Conservation (phyloP, 2,888 invertebrate genomes). For the Drosophila suboccidentalis region DNA sequence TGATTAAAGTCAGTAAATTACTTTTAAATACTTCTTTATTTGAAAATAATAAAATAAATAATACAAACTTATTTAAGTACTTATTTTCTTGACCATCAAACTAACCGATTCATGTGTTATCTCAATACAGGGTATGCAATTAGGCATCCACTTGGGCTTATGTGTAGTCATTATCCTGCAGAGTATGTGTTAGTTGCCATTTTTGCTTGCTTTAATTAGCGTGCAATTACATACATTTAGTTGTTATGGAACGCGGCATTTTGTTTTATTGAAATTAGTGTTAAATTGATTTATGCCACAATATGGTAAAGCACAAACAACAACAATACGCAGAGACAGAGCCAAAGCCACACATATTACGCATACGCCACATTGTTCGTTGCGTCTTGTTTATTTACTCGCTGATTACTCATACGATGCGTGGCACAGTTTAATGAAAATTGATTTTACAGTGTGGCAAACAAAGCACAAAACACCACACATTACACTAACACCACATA, state of each 20-base stretch:
- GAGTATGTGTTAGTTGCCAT: neutral
- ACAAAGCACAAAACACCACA: conserved; percentile 44
- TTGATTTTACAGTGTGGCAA: conserved; percentile 75
- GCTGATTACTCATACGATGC: conserved; percentile 77
- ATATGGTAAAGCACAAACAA: conserved; percentile 50
- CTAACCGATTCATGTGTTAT: neutral
- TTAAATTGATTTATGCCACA: conserved; percentile 68
- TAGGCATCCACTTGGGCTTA: neutral
- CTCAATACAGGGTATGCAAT: neutral
- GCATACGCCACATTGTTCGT: conserved; percentile 36
- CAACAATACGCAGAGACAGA: neutral
- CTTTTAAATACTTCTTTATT: neutral
- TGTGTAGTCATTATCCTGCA: too few relatives aligned
- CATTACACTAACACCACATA: conserved; percentile 7
- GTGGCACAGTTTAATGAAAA: conserved; percentile 74
- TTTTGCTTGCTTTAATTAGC: conserved; percentile 14
- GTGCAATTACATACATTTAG: conserved; percentile 33
- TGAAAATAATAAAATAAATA: neutral
- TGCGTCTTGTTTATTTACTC: conserved; percentile 54
- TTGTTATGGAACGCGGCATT: conserved; percentile 36
- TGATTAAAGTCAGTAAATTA: too few relatives aligned
- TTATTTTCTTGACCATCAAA: neutral
- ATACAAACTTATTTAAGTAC: too few relatives aligned
- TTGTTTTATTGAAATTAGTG: conserved; percentile 67
- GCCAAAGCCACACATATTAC: conserved; percentile 20